Conservation (phyloP, 1,140 invertebrate genomes). For the Aporrectodea caliginosa region DNA sequence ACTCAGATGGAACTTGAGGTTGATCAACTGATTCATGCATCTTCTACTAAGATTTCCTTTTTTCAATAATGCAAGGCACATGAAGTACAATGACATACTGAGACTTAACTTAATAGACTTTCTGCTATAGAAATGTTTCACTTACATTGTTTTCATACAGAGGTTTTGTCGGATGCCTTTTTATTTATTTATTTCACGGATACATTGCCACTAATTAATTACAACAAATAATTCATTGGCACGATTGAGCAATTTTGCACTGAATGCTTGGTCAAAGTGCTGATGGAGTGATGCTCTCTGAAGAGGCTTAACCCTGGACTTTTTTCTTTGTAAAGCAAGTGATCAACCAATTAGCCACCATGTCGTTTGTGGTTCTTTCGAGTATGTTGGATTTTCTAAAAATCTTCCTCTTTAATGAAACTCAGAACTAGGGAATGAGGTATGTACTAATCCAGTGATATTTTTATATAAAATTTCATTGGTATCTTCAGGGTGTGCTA, state of each 20-base stretch:
- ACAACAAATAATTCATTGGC: too few relatives aligned
- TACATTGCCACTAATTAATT: too few relatives aligned
- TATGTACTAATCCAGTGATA: background rate
- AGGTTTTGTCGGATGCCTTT: background rate
- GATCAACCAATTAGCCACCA: background rate
- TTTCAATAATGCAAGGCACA: too few relatives aligned
- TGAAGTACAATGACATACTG: too few relatives aligned
- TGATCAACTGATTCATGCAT: too few relatives aligned
- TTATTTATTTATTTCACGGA: background rate
- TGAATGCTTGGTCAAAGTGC: too few relatives aligned
- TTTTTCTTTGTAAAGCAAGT: background rate
- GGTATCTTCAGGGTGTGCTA: constrained; percentile 48
- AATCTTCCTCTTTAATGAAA: background rate
- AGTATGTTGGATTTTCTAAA: background rate
- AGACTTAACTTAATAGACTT: too few relatives aligned
- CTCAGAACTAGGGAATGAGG: background rate
- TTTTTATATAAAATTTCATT: background rate
- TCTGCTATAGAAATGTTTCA: too few relatives aligned
- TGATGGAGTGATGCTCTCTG: too few relatives aligned
- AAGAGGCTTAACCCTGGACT: too few relatives aligned
- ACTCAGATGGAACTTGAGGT: constrained; percentile 57
- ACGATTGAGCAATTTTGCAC: too few relatives aligned
- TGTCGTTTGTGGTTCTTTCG: background rate
- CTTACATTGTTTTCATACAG: background rate
- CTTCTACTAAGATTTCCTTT: too few relatives aligned